Conservation (phyloP, 2,113 vertebrate genomes). For the Capricornis sumatraensis region DNA sequence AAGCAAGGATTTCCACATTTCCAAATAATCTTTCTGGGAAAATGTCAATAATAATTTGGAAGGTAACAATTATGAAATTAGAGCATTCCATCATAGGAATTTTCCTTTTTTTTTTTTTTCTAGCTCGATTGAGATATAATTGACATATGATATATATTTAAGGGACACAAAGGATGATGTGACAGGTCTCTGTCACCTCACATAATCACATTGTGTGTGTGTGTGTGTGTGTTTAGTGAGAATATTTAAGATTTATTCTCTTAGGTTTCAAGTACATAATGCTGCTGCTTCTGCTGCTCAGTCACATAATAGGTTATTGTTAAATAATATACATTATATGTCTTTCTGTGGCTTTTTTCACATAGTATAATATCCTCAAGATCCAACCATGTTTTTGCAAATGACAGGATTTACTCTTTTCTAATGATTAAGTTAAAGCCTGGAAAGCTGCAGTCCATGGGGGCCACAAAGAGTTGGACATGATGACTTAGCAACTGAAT, state of each 20-base stretch:
- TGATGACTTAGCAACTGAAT: neutral
- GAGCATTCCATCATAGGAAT: neutral
- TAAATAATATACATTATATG: neutral
- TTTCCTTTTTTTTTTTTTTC: neutral
- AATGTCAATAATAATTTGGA: neutral
- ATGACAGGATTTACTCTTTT: neutral
- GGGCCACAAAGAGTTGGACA: neutral
- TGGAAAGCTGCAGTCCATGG: neutral
- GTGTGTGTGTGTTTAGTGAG: neutral
- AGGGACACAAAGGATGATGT: neutral
- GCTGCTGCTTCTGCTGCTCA: neutral
- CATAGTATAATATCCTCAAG: neutral
- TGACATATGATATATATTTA: neutral
- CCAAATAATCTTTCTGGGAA: neutral
- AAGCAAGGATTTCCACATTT: neutral
- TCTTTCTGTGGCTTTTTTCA: neutral
- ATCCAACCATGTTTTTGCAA: neutral
- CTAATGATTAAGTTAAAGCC: neutral
- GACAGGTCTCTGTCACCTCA: neutral
- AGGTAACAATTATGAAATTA: neutral
- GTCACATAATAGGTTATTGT: neutral
- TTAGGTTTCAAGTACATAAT: neutral
- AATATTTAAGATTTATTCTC: neutral
- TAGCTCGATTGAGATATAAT: neutral
- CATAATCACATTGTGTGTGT: neutral